Base-by-base conservation (phyloP, 1,140 invertebrate genomes). In the Meteorus sp. region DNA sequence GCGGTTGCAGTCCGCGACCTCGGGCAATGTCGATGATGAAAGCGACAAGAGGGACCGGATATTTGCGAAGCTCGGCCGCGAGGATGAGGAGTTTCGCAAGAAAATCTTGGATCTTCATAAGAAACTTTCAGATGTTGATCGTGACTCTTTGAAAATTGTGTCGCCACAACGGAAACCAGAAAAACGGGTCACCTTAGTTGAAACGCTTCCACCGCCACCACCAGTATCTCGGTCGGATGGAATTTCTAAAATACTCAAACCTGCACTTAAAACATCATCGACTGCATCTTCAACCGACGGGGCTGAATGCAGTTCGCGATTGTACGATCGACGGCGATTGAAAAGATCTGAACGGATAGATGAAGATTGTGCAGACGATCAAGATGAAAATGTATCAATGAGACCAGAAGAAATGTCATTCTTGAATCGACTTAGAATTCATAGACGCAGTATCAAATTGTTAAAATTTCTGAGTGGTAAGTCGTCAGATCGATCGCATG, bases 91-190 rank as follows among this genome's bases (percentile, higher is more conserved):
- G 13, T 79, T 80, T 33, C 73, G 75, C 1, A 65, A 69, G 6
- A 78, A 78, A 45, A 80, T 80, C 22, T 65, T 80, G 13, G 73
- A 75, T 4, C 61, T 80, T 15, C 78, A 80, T 9, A 62, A 72
- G 13, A 80, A 80, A 35, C 51, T 80, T 19, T 78, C 76, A 8
- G 70, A 77, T 61, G 76, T 77, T 13, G 74, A 77, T 33, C 68
- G 71, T 11, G 66, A 66, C 5, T 58, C 47, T 19, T 17, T 44
- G 5, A 41, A 53, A 35, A 15, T 54, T 52, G 23, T 29, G 23
- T 54, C 19, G 7, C 8, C 23, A 1, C 19, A 45, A 0, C 39
- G 31, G 19, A 55, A 59, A 9, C 13, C 45, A 5, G 37, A 35
- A 13, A 67, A 52, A 13, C 33, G 31, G 27, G 33, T 47, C n/a